Evolutionary conservation across 2,797 vertebrate genomes (phyloP).

Genomic region (Chloroceryle inda): DNA sequence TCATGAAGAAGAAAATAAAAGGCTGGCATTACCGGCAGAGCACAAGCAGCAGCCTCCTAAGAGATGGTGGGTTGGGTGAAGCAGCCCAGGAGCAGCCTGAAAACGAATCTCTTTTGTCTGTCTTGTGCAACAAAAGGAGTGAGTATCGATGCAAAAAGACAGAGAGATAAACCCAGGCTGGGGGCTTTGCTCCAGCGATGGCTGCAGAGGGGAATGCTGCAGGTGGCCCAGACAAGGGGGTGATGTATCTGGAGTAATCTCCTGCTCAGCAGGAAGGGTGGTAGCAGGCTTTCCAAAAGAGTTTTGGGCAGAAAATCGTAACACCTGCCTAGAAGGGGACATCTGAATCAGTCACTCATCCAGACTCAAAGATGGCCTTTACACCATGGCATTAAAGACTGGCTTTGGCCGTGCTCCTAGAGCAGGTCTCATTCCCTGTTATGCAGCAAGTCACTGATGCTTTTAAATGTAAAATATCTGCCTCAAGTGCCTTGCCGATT

Average conservation of each 20-base stretch:
- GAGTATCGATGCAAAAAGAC: neutral
- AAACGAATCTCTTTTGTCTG: neutral
- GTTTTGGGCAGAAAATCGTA: neutral
- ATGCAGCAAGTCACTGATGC: neutral
- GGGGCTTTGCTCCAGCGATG: accelerated
- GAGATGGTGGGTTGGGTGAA: neutral
- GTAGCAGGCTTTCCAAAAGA: neutral
- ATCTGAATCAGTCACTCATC: neutral
- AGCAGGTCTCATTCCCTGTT: neutral
- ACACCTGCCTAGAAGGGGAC: neutral
- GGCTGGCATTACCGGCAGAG: neutral
- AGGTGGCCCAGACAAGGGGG: neutral
- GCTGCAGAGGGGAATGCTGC: neutral
- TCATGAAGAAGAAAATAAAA: neutral
- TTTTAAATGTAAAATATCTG: neutral
- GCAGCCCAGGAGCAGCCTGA: neutral
- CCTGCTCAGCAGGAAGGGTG: accelerated
- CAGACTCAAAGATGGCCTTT: neutral
- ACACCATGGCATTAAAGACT: neutral
- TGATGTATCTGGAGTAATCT: neutral
- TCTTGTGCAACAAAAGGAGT: neutral
- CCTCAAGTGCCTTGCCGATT: neutral
- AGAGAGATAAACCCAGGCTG: neutral
- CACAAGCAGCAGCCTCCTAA: neutral
- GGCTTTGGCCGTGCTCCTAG: neutral